A percentile compares a stretch with the other conserved stretches of the same genome.
Conservation (phyloP, 2,797 vertebrate species). For the Falco biarmicus region DNA sequence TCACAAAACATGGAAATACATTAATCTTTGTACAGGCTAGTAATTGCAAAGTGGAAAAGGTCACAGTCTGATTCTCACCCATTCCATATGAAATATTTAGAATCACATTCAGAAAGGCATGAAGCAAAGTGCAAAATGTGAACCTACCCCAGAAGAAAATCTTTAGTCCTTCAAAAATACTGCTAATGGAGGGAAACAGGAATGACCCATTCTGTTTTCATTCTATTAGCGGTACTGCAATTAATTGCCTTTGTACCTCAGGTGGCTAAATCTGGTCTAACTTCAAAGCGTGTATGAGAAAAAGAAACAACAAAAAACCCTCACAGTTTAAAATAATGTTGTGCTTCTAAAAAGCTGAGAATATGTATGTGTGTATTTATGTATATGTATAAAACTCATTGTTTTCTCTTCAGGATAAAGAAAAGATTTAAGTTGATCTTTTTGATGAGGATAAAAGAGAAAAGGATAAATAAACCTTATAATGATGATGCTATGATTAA, state of each 20-base stretch:
- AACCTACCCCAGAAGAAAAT: background rate
- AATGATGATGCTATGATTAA: background rate
- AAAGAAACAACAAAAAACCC: accelerated
- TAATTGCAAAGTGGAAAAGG: background rate
- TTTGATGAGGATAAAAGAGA: background rate
- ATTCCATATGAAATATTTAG: background rate
- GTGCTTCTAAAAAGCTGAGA: background rate
- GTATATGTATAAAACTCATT: background rate
- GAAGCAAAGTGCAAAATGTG: background rate
- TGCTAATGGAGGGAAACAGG: background rate
- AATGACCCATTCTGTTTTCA: background rate
- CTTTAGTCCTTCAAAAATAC: background rate
- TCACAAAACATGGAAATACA: background rate
- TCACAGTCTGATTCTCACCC: background rate
- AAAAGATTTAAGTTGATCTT: background rate
- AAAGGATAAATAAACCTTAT: background rate
- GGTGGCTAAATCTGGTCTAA: background rate
- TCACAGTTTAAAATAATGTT: background rate
- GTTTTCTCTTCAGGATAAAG: background rate
- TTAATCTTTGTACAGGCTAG: background rate
- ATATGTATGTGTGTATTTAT: background rate
- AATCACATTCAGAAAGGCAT: background rate
- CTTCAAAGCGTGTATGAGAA: background rate
- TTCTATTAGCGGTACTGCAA: background rate
- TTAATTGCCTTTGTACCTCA: background rate